phyloP scores from a whole-genome alignment of 2,797 vertebrate genomes.

The Sebastes kiyomatsui region DNA sequence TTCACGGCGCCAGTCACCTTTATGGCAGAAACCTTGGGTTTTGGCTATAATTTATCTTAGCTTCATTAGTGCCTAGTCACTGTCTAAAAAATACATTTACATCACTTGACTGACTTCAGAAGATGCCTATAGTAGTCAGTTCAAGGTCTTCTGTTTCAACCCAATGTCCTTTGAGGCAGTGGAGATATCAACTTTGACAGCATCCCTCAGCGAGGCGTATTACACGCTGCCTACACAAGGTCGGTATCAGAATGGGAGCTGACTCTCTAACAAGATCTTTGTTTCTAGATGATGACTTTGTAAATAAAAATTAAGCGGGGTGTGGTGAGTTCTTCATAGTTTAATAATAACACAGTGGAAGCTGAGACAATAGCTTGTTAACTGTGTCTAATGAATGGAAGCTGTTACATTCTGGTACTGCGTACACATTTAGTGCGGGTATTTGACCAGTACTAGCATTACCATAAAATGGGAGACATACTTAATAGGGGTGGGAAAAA shows the following conservation, averaged over 20 bases:
- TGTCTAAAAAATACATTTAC: not conserved
- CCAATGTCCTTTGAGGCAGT: not conserved
- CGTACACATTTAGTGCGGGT: too few relatives aligned
- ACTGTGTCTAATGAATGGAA: not conserved
- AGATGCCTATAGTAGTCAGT: not conserved
- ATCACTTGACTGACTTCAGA: not conserved
- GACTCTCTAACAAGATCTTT: not conserved
- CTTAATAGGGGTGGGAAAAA: too few relatives aligned
- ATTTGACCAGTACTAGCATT: too few relatives aligned
- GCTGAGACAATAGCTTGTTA: not conserved
- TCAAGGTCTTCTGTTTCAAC: conserved; percentile 2
- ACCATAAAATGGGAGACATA: too few relatives aligned
- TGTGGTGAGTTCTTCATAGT: not conserved
- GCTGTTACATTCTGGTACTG: too few relatives aligned
- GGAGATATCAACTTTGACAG: not conserved
- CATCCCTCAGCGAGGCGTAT: not conserved
- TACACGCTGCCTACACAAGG: not conserved
- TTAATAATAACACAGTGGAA: not conserved
- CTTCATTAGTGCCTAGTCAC: not conserved
- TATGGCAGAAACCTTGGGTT: not conserved
- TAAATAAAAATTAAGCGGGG: not conserved
- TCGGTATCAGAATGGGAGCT: accelerated
- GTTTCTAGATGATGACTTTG: not conserved
- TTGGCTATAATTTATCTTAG: not conserved
- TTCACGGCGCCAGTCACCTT: not conserved